These are phyloP conservation scores for Corythaixoides concolor DNA, from an alignment of 2,113 vertebrate genomes.

Conservation along the genomic window DNA sequence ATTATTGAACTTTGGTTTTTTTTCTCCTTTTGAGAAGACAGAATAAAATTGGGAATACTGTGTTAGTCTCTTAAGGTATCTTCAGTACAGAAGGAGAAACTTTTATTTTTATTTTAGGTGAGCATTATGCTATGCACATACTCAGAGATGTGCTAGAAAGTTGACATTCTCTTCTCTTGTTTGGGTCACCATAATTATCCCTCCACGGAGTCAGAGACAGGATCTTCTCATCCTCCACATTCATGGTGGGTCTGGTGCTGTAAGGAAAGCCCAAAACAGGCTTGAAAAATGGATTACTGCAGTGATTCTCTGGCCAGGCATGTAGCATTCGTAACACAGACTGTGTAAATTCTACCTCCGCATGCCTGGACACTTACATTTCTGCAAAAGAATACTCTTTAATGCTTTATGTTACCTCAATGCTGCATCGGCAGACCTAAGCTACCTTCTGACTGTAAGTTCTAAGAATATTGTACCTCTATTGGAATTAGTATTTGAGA, in stretches of 20 bases:
- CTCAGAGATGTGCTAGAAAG: neutral
- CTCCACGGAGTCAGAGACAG: neutral
- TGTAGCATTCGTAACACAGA: neutral
- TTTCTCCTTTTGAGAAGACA: neutral
- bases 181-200: neutral
- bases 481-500: neutral
- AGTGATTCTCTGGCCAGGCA: neutral
- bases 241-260: neutral
- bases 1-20: neutral
- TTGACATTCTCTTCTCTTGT: neutral
- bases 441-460: neutral
- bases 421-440: neutral
- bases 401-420: neutral
- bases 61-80: neutral
- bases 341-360: neutral
- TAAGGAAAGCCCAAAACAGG: neutral
- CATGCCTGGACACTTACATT: neutral
- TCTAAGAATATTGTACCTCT: neutral
- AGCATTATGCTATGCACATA: neutral
- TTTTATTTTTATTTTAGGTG: neutral
- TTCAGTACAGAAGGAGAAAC: neutral
- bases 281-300: neutral
- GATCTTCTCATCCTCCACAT: neutral
- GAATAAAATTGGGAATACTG: neutral
- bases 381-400: neutral